Conservation (phyloP, 2,888 invertebrate species). For the Platycnemis pennipes region DNA sequence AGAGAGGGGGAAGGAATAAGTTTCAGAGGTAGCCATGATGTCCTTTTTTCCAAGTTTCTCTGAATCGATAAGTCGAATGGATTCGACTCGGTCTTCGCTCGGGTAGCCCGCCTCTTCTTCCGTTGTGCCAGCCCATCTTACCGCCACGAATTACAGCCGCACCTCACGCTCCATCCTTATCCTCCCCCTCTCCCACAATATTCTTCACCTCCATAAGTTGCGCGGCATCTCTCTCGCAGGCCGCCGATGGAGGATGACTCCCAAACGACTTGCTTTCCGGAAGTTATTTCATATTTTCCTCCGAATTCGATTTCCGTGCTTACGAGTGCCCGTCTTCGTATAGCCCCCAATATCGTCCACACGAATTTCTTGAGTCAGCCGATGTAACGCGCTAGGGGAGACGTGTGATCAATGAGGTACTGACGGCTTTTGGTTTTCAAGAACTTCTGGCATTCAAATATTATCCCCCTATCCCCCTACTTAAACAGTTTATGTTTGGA, state of each 20-base stretch:
- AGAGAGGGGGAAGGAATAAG: background rate
- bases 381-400: too few relatives aligned
- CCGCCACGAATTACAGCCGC: background rate
- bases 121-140: background rate
- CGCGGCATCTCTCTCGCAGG: background rate
- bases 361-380: too few relatives aligned
- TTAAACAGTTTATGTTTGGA: too few relatives aligned
- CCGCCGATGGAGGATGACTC: background rate
- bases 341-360: too few relatives aligned
- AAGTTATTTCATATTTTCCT: background rate
- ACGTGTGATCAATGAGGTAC: too few relatives aligned
- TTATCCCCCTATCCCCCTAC: too few relatives aligned
- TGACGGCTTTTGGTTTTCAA: too few relatives aligned
- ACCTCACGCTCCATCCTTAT: too few relatives aligned
- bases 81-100: background rate
- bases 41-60: background rate
- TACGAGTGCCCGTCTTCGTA: background rate
- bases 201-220: background rate
- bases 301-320: background rate
- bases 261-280: background rate
- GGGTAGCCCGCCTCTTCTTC: background rate
- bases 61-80: background rate
- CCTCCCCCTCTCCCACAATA: background rate
- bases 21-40: background rate
- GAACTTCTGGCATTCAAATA: too few relatives aligned